Base-by-base conservation (phyloP, 2,888 invertebrate genomes). In the Arge pagana region DNA sequence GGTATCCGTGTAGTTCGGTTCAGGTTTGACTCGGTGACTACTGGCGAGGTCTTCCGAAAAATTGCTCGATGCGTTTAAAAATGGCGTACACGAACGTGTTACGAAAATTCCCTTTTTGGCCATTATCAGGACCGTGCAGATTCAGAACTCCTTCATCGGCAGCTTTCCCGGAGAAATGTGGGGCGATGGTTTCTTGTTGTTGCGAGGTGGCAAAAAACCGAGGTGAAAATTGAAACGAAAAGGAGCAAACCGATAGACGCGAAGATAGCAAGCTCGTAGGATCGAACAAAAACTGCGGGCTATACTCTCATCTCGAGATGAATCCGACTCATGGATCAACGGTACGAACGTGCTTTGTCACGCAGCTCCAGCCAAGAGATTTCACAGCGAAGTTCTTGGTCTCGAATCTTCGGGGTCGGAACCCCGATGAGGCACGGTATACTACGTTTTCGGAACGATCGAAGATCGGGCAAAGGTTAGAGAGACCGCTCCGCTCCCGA, bases 301-400 rank as follows among this genome's bases (percentile, higher is more conserved):
- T 54, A 54, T 52, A 45, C 41, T 52, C 48, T 54, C 48, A 54
- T 54, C 52, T 41, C 24, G 35, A 11, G 24, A 19, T 3, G 10
- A 43, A 28, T 26, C 45, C 50, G 35, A 30, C 39, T 43, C 31
- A 50, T 24, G 43, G 37, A 49, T 50, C 50, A 51, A 18, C 21
- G 37, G 28, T 50, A 45, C 45, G 54, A 54, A 50, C 50, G 54
- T 40, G 31, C 39, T 50, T 51, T 45, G 43, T 54, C 50, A 45
- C 16, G 28, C n/a, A 40, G 30, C 50, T 43, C 19, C 18, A 24
- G 28, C 26, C 26, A 23, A 24, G 26, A 26, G 24, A 45, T 23
- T 45, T 33, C 42, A n/a, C 23, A 31, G 45, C 33, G 24, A 21
- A 45, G 11, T 26, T 31, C 31, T 45, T 23, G 33, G 28, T 26